A percentile compares a stretch with the other conserved stretches of the same genome.
Evolutionary conservation across 2,797 vertebrate genomes (phyloP).

Genomic region (Cygnus olor): DNA sequence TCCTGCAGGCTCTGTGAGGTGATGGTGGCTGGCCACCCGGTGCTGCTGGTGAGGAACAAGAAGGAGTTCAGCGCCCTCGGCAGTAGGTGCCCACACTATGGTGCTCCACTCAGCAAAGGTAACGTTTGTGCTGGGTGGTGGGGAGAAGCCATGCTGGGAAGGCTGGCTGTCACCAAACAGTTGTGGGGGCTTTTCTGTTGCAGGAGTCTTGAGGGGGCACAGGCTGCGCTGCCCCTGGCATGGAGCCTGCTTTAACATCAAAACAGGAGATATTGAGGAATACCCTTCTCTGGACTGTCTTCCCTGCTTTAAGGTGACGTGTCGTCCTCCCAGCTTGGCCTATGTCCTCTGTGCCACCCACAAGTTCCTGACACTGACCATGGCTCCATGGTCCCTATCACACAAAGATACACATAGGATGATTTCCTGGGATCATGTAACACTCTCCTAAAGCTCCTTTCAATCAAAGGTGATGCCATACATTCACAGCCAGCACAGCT

Average conservation of each 20-base stretch:
- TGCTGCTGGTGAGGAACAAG: slow-evolving; percentile 83
- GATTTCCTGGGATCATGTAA: neutral
- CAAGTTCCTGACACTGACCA: neutral
- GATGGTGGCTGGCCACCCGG: slow-evolving; percentile 76
- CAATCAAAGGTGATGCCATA: neutral
- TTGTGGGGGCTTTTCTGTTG: neutral
- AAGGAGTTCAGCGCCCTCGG: slow-evolving; percentile 85
- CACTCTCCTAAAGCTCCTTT: neutral
- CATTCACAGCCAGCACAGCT: neutral
- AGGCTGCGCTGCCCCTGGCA: slow-evolving; percentile 90
- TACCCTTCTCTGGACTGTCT: slow-evolving; percentile 88
- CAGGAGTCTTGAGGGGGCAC: slow-evolving; percentile 82
- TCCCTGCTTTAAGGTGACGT: slow-evolving; percentile 82
- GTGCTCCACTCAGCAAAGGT: slow-evolving; percentile 88
- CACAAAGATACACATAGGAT: neutral
- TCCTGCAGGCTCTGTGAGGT: slow-evolving; percentile 85
- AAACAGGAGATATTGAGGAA: slow-evolving; percentile 91
- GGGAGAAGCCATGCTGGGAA: fast-evolving
- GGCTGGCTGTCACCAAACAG: neutral
- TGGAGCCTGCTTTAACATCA: slow-evolving; percentile 88
- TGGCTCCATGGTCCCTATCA: neutral
- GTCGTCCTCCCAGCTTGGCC: neutral
- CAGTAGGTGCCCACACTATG: slow-evolving; percentile 85
- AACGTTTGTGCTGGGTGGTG: neutral
- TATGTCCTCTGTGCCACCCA: fast-evolving